Percentiles rank a stretch among this genome's conserved stretches.
These are phyloP conservation scores for Entomobrya proxima DNA, from an alignment of 2,888 invertebrate genomes.

Conservation along the genomic window DNA sequence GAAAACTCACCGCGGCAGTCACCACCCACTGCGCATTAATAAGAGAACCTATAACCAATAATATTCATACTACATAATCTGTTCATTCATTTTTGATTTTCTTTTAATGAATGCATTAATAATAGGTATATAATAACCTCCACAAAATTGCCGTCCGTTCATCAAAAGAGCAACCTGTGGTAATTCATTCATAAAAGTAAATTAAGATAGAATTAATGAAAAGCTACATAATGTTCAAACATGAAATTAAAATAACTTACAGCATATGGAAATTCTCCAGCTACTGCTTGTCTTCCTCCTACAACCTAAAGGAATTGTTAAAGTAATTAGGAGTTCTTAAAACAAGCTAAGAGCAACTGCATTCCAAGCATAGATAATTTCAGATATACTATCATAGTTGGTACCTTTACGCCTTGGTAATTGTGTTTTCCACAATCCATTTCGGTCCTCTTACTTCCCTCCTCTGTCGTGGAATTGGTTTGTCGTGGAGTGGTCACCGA, in stretches of 20 bases:
- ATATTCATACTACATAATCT: background rate
- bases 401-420: conserved; percentile 12
- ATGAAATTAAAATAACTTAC: conserved; percentile 16
- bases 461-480: background rate
- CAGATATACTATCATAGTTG: background rate
- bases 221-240: conserved; percentile 14
- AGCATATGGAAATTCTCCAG: conserved; percentile 47
- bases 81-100: background rate
- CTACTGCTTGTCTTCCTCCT: conserved; percentile 36
- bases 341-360: background rate
- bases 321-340: no score
- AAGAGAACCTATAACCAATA: no score
- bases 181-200: no score
- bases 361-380: background rate
- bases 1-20: conserved; percentile 94
- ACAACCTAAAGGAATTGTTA: conserved; percentile 45
- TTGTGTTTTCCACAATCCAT: conserved; percentile 41
- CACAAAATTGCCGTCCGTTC: conserved; percentile 90
- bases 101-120: conserved; percentile 77
- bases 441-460: background rate
- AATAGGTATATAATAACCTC: no score
- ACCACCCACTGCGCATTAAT: conserved; percentile 83
- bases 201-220: no score
- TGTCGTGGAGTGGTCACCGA: background rate
- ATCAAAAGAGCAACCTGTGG: conserved; percentile 88